These are phyloP conservation scores for Oopsacas minuta DNA, from an alignment of 37 sponge, comb jelly and placozoan genomes.

Conservation along the genomic window DNA sequence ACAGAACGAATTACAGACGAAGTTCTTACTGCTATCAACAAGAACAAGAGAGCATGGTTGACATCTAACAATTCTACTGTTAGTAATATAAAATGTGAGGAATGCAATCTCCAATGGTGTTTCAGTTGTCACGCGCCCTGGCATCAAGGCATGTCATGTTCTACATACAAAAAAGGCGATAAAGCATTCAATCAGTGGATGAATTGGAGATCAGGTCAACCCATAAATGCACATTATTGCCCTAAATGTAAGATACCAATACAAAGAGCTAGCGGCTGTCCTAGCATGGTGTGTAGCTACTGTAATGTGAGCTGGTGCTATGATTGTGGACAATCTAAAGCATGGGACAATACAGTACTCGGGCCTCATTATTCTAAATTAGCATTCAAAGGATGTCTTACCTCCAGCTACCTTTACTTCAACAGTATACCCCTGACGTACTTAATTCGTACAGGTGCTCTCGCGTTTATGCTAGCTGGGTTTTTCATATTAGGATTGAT, in stretches of 20 bases:
- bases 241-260: constrained; percentile 56
- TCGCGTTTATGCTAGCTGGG: neutral
- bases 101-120: constrained; percentile 54
- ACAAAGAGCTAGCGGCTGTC: constrained; percentile 51
- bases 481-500: neutral
- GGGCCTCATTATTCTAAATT: constrained; percentile 36
- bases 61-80: neutral
- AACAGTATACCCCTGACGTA: neutral
- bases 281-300: constrained; percentile 62
- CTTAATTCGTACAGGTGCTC: neutral
- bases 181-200: constrained; percentile 32
- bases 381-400: constrained; percentile 41
- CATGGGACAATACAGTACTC: constrained; percentile 17
- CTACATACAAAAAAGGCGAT: constrained; percentile 18
- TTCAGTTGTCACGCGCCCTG: constrained; percentile 74
- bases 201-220: neutral
- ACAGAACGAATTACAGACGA: neutral
- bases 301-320: constrained; percentile 64
- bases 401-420: neutral
- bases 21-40: neutral
- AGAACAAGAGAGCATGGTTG: neutral
- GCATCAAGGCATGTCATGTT: constrained; percentile 44
- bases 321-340: constrained; percentile 42
- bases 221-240: constrained; percentile 51
- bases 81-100: constrained; percentile 32